phyloP scores from a whole-genome alignment of 2,113 vertebrate genomes.

The Bos javanicus region DNA sequence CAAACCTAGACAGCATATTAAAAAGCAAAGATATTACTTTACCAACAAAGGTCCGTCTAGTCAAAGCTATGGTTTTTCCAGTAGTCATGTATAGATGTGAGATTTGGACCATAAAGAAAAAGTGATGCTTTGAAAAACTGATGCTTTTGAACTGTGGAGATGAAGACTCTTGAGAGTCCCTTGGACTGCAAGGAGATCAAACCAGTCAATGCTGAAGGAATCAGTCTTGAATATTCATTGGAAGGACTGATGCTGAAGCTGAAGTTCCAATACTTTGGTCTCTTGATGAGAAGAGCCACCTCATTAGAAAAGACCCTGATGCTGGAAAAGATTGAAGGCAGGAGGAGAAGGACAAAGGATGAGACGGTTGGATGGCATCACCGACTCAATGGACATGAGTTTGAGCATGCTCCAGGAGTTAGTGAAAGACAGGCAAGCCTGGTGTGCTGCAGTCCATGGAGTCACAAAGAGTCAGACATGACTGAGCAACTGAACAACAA shows the following conservation, averaged over 20 bases:
- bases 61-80: background rate
- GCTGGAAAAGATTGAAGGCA: background rate
- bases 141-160: background rate
- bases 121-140: background rate
- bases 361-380: background rate
- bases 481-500: background rate
- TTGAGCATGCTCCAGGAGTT: background rate
- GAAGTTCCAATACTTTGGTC: background rate
- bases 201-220: background rate
- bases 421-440: background rate
- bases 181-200: background rate
- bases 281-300: background rate
- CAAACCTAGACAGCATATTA: background rate
- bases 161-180: background rate
- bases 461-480: background rate
- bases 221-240: background rate
- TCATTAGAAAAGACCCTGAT: background rate
- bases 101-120: background rate
- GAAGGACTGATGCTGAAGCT: background rate
- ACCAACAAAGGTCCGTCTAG: background rate
- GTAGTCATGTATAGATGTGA: background rate
- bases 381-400: background rate
- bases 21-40: background rate
- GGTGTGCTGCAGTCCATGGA: background rate
- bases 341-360: background rate